These are phyloP conservation scores for Xestia ashworthii DNA, from an alignment of 2,888 invertebrate genomes.

Conservation along the genomic window DNA sequence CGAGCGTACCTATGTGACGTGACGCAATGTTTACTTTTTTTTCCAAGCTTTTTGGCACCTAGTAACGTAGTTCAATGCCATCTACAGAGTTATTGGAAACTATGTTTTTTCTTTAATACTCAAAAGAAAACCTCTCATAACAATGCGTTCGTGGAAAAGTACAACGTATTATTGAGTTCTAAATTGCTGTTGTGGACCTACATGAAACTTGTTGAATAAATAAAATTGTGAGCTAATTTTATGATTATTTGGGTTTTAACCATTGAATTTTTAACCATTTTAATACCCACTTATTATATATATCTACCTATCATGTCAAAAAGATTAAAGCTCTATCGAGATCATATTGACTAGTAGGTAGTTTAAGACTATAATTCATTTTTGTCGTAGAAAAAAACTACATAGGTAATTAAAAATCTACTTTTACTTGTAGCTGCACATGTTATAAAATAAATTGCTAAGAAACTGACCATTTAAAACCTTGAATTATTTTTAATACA, in stretches of 20 bases:
- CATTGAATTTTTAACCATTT: constrained; percentile 3
- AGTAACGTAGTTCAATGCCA: too few species aligned
- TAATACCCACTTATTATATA: constrained; percentile 30
- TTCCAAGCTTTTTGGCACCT: too few species aligned
- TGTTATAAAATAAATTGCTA: constrained; percentile 15
- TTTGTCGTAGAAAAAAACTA: constrained; percentile 30
- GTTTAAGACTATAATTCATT: constrained; percentile 40
- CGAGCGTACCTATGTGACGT: too few species aligned
- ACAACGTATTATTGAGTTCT: constrained; percentile 11
- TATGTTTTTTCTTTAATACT: too few species aligned
- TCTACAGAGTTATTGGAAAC: too few species aligned
- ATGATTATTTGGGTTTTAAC: constrained; percentile 13
- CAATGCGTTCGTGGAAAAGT: constrained; percentile 4
- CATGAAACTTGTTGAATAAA: constrained; percentile 19
- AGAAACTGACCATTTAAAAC: constrained; percentile 22
- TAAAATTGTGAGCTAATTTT: constrained; percentile 11
- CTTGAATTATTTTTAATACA: constrained; percentile 14
- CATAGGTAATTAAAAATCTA: background rate
- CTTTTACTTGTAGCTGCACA: constrained; percentile 8
- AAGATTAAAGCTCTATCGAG: constrained; percentile 65
- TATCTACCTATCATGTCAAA: constrained; percentile 51
- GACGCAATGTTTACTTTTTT: too few species aligned
- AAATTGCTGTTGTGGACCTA: background rate
- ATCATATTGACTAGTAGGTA: constrained; percentile 61
- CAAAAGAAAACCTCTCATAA: background rate